Percentiles rank a stretch among this genome's conserved stretches.
Conservation (phyloP, 2,113 vertebrate species). For the Heloderma charlesbogerti region DNA sequence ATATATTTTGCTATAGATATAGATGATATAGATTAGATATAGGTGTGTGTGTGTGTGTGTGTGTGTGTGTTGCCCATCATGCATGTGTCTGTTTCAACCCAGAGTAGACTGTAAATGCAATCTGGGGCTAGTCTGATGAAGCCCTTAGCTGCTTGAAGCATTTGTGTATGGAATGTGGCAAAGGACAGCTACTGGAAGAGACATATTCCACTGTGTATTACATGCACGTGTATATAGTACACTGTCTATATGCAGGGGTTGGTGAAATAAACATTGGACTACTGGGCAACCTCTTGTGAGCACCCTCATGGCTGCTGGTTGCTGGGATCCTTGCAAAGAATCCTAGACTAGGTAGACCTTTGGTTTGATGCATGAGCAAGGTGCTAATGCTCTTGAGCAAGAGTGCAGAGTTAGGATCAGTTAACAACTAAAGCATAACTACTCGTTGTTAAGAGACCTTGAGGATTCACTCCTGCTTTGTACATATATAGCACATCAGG, state of each 20-base stretch:
- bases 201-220: neutral
- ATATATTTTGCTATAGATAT: too few species aligned
- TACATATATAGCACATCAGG: neutral
- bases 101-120: neutral
- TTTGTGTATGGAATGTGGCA: neutral
- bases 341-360: neutral
- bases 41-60: too few species aligned
- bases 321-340: neutral
- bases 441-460: neutral
- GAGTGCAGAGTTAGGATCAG: neutral
- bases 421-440: neutral
- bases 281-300: rapidly evolving
- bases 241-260: neutral
- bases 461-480: neutral
- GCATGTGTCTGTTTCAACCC: neutral
- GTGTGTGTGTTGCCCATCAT: neutral
- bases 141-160: neutral
- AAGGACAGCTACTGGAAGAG: neutral
- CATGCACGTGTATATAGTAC: neutral
- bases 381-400: neutral
- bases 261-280: neutral
- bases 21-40: too few species aligned
- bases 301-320: neutral
- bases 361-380: neutral
- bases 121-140: neutral